A percentile compares a stretch with the other conserved stretches of the same genome.
These are phyloP conservation scores for Lota lota DNA, from an alignment of 2,113 vertebrate species.

Conservation along the genomic window DNA sequence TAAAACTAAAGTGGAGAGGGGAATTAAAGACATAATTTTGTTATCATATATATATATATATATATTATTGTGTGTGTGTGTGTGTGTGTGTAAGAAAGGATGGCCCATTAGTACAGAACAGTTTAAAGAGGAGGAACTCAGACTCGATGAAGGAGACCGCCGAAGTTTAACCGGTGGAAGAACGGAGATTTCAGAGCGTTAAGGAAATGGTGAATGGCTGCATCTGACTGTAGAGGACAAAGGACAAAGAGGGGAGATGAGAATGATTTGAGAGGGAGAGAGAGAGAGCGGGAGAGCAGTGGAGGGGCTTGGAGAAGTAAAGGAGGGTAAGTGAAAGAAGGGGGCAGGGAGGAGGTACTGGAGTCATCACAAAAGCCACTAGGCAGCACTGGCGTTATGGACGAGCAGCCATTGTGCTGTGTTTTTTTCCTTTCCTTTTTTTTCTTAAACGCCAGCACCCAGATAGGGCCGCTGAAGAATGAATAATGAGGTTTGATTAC, in stretches of 20 bases:
- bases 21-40: conserved; percentile 39
- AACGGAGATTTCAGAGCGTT: conserved; percentile 43
- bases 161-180: conserved; percentile 6
- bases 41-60: no score
- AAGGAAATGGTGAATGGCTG: conserved; percentile 25
- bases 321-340: conserved; percentile 23
- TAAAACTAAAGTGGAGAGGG: conserved; percentile 41
- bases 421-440: no score
- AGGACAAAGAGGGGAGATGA: conserved; percentile 50
- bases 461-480: conserved; percentile 63
- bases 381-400: conserved; percentile 35
- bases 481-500: conserved; percentile 78
- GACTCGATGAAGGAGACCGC: conserved; percentile 35
- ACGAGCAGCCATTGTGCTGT: conserved; percentile 61
- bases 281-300: neutral
- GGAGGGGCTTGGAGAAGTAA: conserved; percentile 18
- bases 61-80: no score
- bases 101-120: conserved; percentile 5
- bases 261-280: conserved; percentile 51
- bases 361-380: conserved; percentile 46
- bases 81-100: conserved; percentile 19
- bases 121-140: conserved; percentile 45
- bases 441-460: conserved; percentile 30
- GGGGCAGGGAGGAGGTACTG: conserved; percentile 21
- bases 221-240: conserved; percentile 28